These are phyloP conservation scores for Ochropacha duplaris DNA, from an alignment of 2,888 invertebrate species.

Conservation along the genomic window DNA sequence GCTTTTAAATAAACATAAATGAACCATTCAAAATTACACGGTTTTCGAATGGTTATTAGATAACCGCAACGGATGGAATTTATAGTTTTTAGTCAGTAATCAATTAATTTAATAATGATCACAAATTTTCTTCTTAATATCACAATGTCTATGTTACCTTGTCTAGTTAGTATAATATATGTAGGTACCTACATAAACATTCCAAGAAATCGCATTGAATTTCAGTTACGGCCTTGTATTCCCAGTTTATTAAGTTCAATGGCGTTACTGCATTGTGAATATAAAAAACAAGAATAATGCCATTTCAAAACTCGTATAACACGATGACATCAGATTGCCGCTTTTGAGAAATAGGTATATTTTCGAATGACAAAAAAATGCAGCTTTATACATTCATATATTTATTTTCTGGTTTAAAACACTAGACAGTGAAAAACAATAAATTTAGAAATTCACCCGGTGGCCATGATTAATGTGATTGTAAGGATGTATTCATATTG, in stretches of 20 bases:
- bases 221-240: not conserved
- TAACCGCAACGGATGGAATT: not conserved
- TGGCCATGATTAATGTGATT: constrained; percentile 63
- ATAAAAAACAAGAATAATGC: not conserved
- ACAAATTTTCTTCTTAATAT: no score
- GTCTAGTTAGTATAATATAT: no score
- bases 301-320: not conserved
- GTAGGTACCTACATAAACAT: no score
- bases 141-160: no score
- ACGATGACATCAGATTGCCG: not conserved
- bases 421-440: constrained; percentile 26
- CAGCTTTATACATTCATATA: not conserved
- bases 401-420: constrained; percentile 28
- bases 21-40: not conserved
- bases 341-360: not conserved
- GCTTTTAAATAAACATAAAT: not conserved
- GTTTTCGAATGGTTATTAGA: not conserved
- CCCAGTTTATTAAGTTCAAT: not conserved
- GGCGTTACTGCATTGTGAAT: not conserved
- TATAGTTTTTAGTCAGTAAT: not conserved
- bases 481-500: constrained; percentile 50
- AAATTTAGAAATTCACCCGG: constrained; percentile 39
- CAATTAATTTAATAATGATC: not conserved
- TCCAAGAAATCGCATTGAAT: not conserved
- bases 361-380: not conserved